Evolutionary conservation across 2,113 vertebrate species (phyloP), one percentile per base, ranked within the genome.

Genomic region (Bufo bufo): DNA sequence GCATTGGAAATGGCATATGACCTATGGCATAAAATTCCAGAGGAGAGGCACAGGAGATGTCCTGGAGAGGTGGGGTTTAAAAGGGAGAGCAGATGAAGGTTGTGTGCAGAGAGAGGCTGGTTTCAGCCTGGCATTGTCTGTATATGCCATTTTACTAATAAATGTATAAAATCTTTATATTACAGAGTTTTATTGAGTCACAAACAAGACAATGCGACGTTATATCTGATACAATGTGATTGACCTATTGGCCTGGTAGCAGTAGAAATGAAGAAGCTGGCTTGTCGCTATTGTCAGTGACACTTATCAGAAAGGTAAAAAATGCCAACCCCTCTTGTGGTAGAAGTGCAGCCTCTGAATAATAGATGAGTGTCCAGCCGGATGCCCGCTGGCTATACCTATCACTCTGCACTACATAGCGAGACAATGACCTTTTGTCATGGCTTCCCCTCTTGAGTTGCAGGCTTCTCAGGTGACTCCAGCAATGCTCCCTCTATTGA

Each of bases 401-500:
- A 52, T 74, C 43, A 85, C 47, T 52, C 33, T 77, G 19, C 43
- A 47, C 65, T 50, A 16, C 74, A 58, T 74, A 58, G 11, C 10
- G 4, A 82, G 56, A 87, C 78, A 87, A 87, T 58, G 66, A 66
- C 45, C 86, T 81, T 87, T 59, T 82, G n/a, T 49, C 43, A 50
- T 66, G 74, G 65, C 79, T 74, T 74, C 66, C 78, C 52, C 65
- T 87, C 52, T 72, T 52, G 17, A 23, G 43, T 87, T 82, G 66
- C 80, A 80, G 14, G 66, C 79, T 49, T 54, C 79, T 82, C 78
- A 82, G 79, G 78, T 72, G 86, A 87, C 78, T 52, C 3, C 0
- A 43, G 52, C 77, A 79, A 16, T 79, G 52, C 54, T 61, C 43
- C 58, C 17, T 82, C 77, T 75, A 82, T 74, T 49, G 59, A 63